Percentiles rank a stretch among this genome's conserved stretches.
Conservation (phyloP, 1,140 invertebrate genomes). For the Berghia stephanieae region DNA sequence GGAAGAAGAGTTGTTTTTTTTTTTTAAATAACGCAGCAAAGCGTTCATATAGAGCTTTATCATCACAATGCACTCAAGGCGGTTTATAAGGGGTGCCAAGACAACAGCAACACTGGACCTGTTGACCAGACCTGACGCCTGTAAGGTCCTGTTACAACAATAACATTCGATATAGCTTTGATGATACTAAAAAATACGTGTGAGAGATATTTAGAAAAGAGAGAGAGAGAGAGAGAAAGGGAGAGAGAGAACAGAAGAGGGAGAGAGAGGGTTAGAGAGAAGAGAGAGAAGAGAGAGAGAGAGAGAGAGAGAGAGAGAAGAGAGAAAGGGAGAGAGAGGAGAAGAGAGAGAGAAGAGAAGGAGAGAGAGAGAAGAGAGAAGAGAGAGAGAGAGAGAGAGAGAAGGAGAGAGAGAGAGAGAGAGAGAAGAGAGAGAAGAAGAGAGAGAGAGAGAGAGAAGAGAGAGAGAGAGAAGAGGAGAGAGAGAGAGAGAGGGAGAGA, state of each 20-base stretch:
- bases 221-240: not conserved
- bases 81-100: not conserved
- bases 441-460: not conserved
- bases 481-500: not conserved
- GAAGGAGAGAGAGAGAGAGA: constrained; percentile 24
- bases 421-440: not conserved
- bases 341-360: constrained; percentile 18
- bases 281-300: not conserved
- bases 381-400: constrained; percentile 25
- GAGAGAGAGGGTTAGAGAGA: not conserved
- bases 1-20: too few species aligned
- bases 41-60: too few species aligned
- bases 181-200: not conserved
- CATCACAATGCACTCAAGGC: too few species aligned
- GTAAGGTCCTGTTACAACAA: not conserved
- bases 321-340: not conserved
- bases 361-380: constrained; percentile 26
- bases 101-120: not conserved
- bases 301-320: not conserved
- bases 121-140: not conserved
- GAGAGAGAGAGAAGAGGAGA: not conserved
- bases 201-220: not conserved
- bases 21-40: too few species aligned
- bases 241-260: not conserved
- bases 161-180: not conserved